Percentiles rank a stretch among this genome's conserved stretches.
Conservation (phyloP, 2,888 invertebrate species). For the Bedellia somnulentella region DNA sequence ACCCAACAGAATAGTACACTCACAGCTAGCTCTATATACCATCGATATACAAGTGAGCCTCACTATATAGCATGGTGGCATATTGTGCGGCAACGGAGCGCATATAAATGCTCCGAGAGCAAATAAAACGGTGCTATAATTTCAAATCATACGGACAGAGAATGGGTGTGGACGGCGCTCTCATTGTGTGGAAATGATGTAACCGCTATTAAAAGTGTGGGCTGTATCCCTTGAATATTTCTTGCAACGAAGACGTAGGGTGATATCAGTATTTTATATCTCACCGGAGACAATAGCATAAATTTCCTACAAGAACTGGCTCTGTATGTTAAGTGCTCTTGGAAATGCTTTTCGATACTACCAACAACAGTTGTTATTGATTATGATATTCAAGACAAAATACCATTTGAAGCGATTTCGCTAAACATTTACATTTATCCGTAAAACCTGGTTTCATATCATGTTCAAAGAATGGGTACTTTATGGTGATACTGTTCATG, state of each 20-base stretch:
- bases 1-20: slow-evolving; percentile 31
- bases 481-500: no score
- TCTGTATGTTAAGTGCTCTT: slow-evolving; percentile 39
- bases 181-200: slow-evolving; percentile 63
- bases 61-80: slow-evolving; percentile 50
- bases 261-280: slow-evolving; percentile 62
- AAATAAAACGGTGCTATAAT: slow-evolving; percentile 62
- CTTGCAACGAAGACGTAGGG: slow-evolving; percentile 58
- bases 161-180: slow-evolving; percentile 61
- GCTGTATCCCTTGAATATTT: slow-evolving; percentile 60
- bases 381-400: slow-evolving; percentile 19
- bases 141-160: slow-evolving; percentile 63
- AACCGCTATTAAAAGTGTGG: slow-evolving; percentile 62
- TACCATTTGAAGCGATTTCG: slow-evolving; percentile 5
- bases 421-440: no score
- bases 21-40: not conserved
- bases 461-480: no score
- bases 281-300: slow-evolving; percentile 53
- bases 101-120: slow-evolving; percentile 58
- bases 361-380: slow-evolving; percentile 17
- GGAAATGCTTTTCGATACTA: slow-evolving; percentile 33
- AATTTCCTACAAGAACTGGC: slow-evolving; percentile 50
- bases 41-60: slow-evolving; percentile 15
- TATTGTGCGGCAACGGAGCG: slow-evolving; percentile 44
- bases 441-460: no score